phyloP scores from a whole-genome alignment of 2,888 invertebrate species.

The Chaitophorus viminalis region DNA sequence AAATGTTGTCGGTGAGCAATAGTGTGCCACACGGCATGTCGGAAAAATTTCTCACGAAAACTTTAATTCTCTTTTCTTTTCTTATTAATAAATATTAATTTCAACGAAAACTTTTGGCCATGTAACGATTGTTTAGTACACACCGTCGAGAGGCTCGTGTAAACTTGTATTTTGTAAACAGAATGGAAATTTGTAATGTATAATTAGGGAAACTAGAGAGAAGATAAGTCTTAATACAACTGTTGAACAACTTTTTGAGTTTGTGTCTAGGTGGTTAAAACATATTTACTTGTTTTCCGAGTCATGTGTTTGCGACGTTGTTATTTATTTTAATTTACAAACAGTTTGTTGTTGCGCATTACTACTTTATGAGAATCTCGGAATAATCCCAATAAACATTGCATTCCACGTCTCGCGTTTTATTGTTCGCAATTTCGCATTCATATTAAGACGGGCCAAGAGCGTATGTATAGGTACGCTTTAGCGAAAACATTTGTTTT shows the following conservation, averaged over 20 bases:
- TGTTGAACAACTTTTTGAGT: conserved; percentile 49
- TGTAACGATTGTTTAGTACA: conserved; percentile 53
- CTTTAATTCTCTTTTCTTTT: conserved; percentile 22
- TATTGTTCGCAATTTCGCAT: not conserved
- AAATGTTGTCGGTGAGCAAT: not conserved
- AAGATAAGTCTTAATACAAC: conserved; percentile 50
- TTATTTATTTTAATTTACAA: conserved; percentile 12
- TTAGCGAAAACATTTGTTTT: not conserved
- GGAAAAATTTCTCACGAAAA: conserved; percentile 37
- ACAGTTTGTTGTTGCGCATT: not conserved
- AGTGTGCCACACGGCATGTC: not conserved
- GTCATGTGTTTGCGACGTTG: conserved; percentile 32
- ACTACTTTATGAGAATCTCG: not conserved
- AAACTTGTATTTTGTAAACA: conserved; percentile 44
- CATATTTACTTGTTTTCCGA: conserved; percentile 27
- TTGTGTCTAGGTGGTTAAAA: conserved; percentile 44
- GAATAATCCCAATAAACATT: not conserved
- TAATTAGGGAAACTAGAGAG: conserved; percentile 42
- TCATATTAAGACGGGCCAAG: not conserved
- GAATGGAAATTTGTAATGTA: conserved; percentile 40
- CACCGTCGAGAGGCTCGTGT: conserved; percentile 14
- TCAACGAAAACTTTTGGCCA: conserved; percentile 44
- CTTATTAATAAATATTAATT: conserved; percentile 55
- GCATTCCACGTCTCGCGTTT: not conserved
- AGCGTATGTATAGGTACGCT: not conserved